These are phyloP conservation scores for Bombus fervidus DNA, from an alignment of 1,140 invertebrate species.

Conservation along the genomic window DNA sequence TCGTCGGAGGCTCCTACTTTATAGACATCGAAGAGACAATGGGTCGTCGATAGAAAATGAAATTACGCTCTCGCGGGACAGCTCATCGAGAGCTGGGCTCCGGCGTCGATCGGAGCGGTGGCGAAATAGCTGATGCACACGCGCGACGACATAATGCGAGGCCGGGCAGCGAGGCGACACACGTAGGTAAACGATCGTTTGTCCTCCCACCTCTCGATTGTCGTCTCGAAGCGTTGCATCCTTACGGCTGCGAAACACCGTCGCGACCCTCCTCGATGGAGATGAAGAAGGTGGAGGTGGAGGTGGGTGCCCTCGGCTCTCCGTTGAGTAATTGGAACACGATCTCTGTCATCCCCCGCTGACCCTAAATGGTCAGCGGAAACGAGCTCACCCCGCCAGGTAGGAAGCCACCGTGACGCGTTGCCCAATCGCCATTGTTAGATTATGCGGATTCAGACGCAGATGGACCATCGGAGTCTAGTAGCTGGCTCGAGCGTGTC, in stretches of 20 bases:
- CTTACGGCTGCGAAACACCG: conserved; percentile 63
- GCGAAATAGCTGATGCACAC: conserved; percentile 52
- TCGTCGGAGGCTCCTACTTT: neutral
- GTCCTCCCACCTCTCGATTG: conserved; percentile 79
- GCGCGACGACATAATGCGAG: conserved; percentile 46
- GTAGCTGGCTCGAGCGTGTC: neutral
- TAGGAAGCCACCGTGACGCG: conserved; percentile 68
- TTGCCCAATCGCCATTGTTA: conserved; percentile 67
- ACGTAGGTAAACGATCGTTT: conserved; percentile 78
- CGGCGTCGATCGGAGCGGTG: conserved; percentile 27
- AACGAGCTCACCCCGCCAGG: conserved; percentile 67
- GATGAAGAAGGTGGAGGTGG: conserved; percentile 54
- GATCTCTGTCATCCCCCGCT: conserved; percentile 78
- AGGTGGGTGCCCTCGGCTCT: conserved; percentile 63
- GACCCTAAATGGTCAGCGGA: conserved; percentile 78
- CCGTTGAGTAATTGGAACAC: conserved; percentile 80
- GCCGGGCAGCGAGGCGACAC: conserved; percentile 47
- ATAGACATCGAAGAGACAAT: conserved; percentile 38
- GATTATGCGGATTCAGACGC: conserved; percentile 60
- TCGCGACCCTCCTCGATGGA: conserved; percentile 15
- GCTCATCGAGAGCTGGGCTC: conserved; percentile 17
- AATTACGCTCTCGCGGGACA: conserved; percentile 43
- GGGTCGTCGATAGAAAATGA: conserved; percentile 56
- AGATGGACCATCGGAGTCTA: conserved; percentile 44
- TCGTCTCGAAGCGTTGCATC: conserved; percentile 74